phyloP scores from a whole-genome alignment of 2,797 vertebrate species.

The Molossus alvarezi region DNA sequence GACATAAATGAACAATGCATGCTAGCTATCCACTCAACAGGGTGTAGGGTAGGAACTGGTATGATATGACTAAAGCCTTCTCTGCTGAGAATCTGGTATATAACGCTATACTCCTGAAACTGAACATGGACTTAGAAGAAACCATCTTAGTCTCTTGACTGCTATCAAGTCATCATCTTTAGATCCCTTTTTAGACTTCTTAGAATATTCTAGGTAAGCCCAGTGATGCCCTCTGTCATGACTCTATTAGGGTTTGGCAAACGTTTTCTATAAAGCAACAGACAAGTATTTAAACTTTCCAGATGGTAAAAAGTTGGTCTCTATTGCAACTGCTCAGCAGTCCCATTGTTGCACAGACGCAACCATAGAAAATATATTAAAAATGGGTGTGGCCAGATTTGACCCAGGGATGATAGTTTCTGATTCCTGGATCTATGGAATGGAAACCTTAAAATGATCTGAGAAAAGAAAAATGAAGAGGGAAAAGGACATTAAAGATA shows the following conservation, averaged over 20 bases:
- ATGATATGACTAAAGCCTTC: not conserved
- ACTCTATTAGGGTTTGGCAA: not conserved
- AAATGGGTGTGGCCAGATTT: not conserved
- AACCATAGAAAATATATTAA: not conserved
- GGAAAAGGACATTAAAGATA: not conserved
- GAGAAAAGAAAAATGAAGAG: not conserved
- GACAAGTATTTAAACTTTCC: not conserved
- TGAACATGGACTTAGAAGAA: not conserved
- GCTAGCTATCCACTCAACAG: conserved; percentile 13
- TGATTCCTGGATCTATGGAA: not conserved
- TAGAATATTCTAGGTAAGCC: not conserved
- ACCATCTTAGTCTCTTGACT: not conserved
- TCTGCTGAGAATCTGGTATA: not conserved
- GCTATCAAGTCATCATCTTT: not conserved
- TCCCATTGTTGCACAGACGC: not conserved
- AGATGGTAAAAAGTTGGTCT: not conserved
- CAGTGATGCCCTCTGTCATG: not conserved
- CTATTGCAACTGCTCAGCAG: not conserved
- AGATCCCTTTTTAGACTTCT: not conserved
- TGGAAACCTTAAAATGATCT: not conserved
- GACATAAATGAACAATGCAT: conserved; percentile 75
- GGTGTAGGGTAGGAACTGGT: not conserved
- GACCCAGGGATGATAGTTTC: not conserved
- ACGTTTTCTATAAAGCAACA: not conserved
- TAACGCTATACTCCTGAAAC: not conserved